Evolutionary conservation across 1,140 invertebrate genomes (phyloP), one percentile per base, ranked within the genome.

Genomic region (Musca vetustissima): DNA sequence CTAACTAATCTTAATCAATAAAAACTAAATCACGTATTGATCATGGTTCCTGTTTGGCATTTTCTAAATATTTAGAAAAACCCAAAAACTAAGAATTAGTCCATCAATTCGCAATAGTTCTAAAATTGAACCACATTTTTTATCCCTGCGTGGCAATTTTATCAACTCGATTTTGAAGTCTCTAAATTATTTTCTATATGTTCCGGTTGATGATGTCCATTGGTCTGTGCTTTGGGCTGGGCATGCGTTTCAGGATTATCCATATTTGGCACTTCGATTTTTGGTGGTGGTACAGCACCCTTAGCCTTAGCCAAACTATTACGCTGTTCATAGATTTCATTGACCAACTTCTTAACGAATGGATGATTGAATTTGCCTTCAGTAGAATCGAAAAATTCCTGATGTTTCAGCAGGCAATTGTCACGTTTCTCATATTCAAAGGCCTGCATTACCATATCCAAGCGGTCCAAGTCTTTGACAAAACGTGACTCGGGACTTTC

Each of bases 391-490:
- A 98, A 98, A 84, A 98, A 98, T 79, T 98, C 94, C 81, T 97
- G 89, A 55, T 98, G 85, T 72, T 88, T 86, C 1, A 88, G 88
- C 67, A 91, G 88, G 57, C 85, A 85, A 55, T 90, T 87, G 72
- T 92, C 88, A 28, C 89, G 85, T 77, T 92, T 89, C 84, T 99
- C 97, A 85, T 99, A 99, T 79, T 98, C 94, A 83, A 91, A 93
- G 0, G 97, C 97, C 84, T 98, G 97, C 75, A 97, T 88, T 57
- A 98, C 87, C 89, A 99, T 93, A 82, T 99, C 97, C 82, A 98
- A 91, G 71, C 90, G 89, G 79, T 99, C 98, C 32, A 99, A 85
- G 79, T 99, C 96, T 85, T 98, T 98, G 0, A 98, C 95, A 79
- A 96, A 92, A 73, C 90, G 90, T 1, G 97, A 93, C 85, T 98